Base-by-base conservation (phyloP, 2,888 invertebrate genomes). In the Sipunculus nudus region DNA sequence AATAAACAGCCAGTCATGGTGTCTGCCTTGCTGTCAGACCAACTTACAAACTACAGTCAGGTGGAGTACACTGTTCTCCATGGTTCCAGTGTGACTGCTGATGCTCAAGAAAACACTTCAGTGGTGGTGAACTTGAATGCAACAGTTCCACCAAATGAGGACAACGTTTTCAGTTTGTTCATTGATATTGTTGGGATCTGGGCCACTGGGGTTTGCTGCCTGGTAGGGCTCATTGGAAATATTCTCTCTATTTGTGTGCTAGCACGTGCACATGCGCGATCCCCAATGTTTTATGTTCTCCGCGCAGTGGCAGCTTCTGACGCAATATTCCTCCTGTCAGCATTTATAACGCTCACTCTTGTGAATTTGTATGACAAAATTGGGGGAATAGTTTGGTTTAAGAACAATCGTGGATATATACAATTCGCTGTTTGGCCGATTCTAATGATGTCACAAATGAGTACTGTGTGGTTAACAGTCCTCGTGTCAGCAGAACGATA, bases 391-490 rank as follows among this genome's bases (percentile, higher is more conserved):
- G 23, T 31, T 47, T 48, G 48, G 39, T 49, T 53, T 25, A 47
- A 31, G 32, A 16, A n/a, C n/a, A 55, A 64, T 59, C 55, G 70
- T 8, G 69, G 63, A 28, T 70, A 71, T 57, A 61, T 71, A 43
- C 68, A 70, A 46, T 62, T 60, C 39, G 35, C 47, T 28, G 50
- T 72, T 21, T 73, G 74, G 74, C 74, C 74, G 8, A 38, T 73
- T 4, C 43, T 71, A 32, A 63, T 74, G 65, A 67, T 62, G 47
- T 60, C 65, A 1, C 74, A 75, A 54, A 71, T 74, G 72, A 59
- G 59, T 23, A 68, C 74, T 1, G 74, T 72, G 23, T 75, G 73
- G 68, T 38, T 74, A 46, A 74, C 74, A 13, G 68, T 74, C 23
- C 65, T 75, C 21, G 71, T 75, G 19, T 73, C 74, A 2, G 55